phyloP scores from a whole-genome alignment of 30 jellyfish, hydroid and myxozoan genomes.

The Hydra vulgaris region DNA sequence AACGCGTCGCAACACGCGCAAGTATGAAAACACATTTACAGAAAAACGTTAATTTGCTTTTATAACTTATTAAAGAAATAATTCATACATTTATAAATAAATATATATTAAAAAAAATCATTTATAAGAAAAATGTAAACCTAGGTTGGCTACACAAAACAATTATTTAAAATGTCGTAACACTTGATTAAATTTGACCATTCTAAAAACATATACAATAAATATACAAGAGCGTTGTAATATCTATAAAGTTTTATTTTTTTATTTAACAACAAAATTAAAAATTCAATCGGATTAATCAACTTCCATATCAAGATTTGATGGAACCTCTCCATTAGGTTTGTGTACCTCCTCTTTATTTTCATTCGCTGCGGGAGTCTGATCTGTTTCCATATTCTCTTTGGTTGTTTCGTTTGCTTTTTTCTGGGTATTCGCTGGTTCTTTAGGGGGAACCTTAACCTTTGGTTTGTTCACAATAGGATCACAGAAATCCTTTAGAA shows the following conservation, averaged over 20 bases:
- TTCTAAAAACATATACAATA: not conserved
- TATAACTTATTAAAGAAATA: not conserved
- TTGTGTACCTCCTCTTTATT: constrained; percentile 1
- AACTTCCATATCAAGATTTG: constrained; percentile 28
- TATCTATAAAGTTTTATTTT: not conserved
- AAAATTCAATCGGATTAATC: constrained; percentile 2
- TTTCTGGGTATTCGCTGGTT: constrained; percentile 30
- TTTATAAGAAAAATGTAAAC: no score
- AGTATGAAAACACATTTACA: not conserved
- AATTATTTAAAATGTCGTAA: not conserved
- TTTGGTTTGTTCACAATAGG: constrained; percentile 81
- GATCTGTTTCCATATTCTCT: constrained; percentile 20
- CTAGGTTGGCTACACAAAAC: not conserved
- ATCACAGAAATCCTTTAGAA: constrained; percentile 56
- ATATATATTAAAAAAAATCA: no score
- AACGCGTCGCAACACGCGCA: no score
- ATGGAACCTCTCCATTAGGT: not conserved
- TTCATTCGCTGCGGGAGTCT: not conserved
- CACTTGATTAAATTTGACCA: not conserved
- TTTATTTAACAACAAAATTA: not conserved
- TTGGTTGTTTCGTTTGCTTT: constrained; percentile 10
- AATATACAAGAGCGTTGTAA: not conserved
- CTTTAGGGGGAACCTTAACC: constrained; percentile 88
- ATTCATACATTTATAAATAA: not conserved
- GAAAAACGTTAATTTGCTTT: not conserved